Conservation (phyloP, 2,113 vertebrate genomes). For the Gila orcuttii region DNA sequence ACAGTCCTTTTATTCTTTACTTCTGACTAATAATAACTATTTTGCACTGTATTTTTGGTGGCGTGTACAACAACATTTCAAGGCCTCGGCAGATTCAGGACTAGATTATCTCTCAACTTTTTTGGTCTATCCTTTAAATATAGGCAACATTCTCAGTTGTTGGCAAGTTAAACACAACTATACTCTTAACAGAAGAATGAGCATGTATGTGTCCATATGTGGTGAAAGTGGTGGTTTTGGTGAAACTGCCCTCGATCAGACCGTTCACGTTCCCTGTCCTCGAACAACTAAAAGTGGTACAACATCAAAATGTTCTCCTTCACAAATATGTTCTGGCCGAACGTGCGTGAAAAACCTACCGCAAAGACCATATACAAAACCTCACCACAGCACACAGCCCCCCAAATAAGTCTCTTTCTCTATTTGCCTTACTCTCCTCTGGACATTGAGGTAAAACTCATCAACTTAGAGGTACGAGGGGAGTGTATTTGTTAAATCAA, state of each 20-base stretch:
- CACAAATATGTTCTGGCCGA: constrained; percentile 17
- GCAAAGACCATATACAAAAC: constrained; percentile 34
- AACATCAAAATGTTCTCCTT: constrained; percentile 31
- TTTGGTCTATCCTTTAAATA: constrained; percentile 39
- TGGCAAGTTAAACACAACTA: constrained; percentile 17
- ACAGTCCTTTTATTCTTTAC: background rate
- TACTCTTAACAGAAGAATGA: constrained; percentile 25
- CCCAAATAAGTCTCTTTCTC: constrained; percentile 29
- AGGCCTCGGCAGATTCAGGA: constrained; percentile 47
- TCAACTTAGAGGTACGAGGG: constrained; percentile 77
- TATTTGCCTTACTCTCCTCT: constrained; percentile 29
- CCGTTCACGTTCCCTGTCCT: constrained; percentile 23
- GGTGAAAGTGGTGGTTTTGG: constrained; percentile 29
- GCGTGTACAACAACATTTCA: constrained; percentile 46
- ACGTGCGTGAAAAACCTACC: constrained; percentile 24
- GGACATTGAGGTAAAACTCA: constrained; percentile 67
- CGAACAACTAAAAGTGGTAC: constrained; percentile 32
- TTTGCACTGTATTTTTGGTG: constrained; percentile 68
- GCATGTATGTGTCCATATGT: constrained; percentile 4
- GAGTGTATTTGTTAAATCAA: constrained; percentile 70
- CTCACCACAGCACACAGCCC: constrained; percentile 36
- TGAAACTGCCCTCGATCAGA: constrained; percentile 31
- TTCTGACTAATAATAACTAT: constrained; percentile 65
- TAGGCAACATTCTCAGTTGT: constrained; percentile 21
- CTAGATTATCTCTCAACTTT: constrained; percentile 59